These are phyloP conservation scores for Triplophysa yarkandensis DNA, from an alignment of 2,797 vertebrate genomes.

Conservation along the genomic window DNA sequence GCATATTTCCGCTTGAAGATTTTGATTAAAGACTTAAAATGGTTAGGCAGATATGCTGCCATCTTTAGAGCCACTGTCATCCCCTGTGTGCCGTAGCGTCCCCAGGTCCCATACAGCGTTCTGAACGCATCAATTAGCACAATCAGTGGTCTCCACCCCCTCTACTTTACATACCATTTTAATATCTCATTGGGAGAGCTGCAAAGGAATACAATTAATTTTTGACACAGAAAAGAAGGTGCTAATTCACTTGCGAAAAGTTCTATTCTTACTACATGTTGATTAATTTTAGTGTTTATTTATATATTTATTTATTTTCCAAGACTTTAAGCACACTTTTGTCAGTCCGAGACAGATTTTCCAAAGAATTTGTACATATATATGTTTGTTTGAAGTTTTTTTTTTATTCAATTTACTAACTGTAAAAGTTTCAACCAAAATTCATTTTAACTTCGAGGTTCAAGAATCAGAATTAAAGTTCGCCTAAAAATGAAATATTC, in stretches of 20 bases:
- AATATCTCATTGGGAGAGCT: constrained; percentile 58
- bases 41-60: constrained; percentile 53
- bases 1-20: constrained; percentile 45
- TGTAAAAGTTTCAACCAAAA: no score
- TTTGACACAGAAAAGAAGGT: constrained; percentile 83
- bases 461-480: no score
- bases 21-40: constrained; percentile 60
- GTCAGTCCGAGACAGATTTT: neutral
- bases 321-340: constrained; percentile 12
- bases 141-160: constrained; percentile 51
- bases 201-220: constrained; percentile 79
- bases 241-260: constrained; percentile 84
- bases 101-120: constrained; percentile 51
- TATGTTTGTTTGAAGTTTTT: no score
- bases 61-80: constrained; percentile 57
- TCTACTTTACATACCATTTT: constrained; percentile 59
- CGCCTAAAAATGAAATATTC: no score
- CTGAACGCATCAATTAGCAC: constrained; percentile 63
- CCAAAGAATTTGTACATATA: no score
- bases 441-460: no score
- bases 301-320: constrained; percentile 46
- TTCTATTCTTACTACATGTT: constrained; percentile 72
- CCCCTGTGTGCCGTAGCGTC: constrained; percentile 47
- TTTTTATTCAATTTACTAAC: no score
- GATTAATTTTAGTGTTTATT: constrained; percentile 55